phyloP scores from a whole-genome alignment of 2,797 vertebrate genomes.

The Loriculus beryllinus region DNA sequence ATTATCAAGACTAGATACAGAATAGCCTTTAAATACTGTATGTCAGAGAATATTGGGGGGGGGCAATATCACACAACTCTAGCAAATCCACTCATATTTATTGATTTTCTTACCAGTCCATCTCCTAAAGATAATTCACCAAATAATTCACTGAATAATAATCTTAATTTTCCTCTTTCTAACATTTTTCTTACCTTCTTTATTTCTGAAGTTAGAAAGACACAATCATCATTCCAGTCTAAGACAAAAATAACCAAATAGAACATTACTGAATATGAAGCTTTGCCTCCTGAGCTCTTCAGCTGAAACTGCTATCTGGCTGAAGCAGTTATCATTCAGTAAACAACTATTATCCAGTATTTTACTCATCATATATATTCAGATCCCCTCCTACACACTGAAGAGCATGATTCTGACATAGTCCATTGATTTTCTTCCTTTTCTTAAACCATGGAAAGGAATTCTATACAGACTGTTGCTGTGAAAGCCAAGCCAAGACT shows the following conservation, averaged over 20 bases:
- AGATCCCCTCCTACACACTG: not conserved
- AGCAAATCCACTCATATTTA: not conserved
- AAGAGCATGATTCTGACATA: not conserved
- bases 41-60: not conserved
- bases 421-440: not conserved
- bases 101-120: not conserved
- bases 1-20: not conserved
- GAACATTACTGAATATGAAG: not conserved
- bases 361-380: not conserved
- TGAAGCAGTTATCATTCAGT: not conserved
- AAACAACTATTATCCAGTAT: not conserved
- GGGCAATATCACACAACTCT: not conserved
- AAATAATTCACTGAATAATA: not conserved
- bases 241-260: not conserved
- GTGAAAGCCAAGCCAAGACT: not conserved
- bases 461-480: not conserved
- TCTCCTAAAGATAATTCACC: not conserved
- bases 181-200: not conserved
- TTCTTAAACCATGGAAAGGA: not conserved
- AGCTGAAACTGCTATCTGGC: not conserved
- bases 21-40: not conserved
- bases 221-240: not conserved
- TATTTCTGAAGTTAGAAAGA: not conserved
- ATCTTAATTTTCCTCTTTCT: not conserved
- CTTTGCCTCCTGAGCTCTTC: not conserved